These are phyloP conservation scores for Sphenopsis melanotis DNA, from an alignment of 2,797 vertebrate species.

Conservation along the genomic window DNA sequence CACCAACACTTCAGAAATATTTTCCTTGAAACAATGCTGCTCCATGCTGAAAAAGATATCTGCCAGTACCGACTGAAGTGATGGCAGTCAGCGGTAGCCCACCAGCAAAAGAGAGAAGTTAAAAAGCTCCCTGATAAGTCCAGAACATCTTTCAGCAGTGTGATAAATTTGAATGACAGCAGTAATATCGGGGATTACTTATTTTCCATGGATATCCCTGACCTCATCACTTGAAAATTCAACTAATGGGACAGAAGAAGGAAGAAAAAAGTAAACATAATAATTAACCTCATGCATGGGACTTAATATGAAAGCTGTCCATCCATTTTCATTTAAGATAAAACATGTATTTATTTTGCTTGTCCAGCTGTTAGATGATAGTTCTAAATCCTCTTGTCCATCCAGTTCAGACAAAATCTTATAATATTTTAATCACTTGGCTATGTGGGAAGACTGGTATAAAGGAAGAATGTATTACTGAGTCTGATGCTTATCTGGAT, in stretches of 20 bases:
- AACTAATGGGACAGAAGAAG: constrained; percentile 70
- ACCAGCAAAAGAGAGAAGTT: background rate
- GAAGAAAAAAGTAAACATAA: constrained; percentile 65
- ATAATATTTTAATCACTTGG: constrained; percentile 17
- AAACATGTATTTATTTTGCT: constrained; percentile 37
- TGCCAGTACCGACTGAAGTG: background rate
- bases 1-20: background rate
- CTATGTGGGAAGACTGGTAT: background rate
- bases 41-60: background rate
- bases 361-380: constrained; percentile 68
- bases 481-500: constrained; percentile 13
- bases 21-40: background rate
- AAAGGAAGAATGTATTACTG: background rate
- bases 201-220: constrained; percentile 35
- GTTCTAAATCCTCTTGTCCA: constrained; percentile 51
- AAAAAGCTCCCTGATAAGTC: background rate
- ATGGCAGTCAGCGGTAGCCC: background rate
- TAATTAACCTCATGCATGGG: constrained; percentile 59
- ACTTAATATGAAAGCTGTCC: constrained; percentile 61
- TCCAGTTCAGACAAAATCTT: constrained; percentile 49
- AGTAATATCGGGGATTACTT: constrained; percentile 58
- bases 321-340: constrained; percentile 39
- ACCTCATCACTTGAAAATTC: constrained; percentile 25
- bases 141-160: constrained; percentile 36
- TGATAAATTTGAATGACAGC: constrained; percentile 65